Conservation (phyloP, 2,888 invertebrate species). For the Ecdyonurus torrentis region DNA sequence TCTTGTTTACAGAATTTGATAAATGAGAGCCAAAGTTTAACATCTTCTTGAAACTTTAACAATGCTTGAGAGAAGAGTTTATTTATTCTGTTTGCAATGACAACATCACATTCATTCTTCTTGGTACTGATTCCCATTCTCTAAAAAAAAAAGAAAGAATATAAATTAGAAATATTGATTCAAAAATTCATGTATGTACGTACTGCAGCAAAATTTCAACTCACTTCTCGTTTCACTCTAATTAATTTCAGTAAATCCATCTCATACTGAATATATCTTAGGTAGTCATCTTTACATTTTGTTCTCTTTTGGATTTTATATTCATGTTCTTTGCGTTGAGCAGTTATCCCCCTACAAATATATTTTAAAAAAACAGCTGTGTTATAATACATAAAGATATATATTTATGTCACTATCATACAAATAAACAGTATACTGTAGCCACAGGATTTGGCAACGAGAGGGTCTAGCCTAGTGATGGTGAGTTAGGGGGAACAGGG, state of each 20-base stretch:
- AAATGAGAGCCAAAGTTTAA: slow-evolving; percentile 57
- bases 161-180: neutral
- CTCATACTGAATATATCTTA: slow-evolving; percentile 53
- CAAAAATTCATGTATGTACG: neutral
- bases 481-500: too few species aligned
- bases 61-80: slow-evolving; percentile 54
- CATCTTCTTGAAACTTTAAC: slow-evolving; percentile 49
- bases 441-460: too few species aligned
- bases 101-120: slow-evolving; percentile 45
- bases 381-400: too few species aligned
- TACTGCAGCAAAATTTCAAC: slow-evolving; percentile 10
- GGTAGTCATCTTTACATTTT: slow-evolving; percentile 51
- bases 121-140: slow-evolving; percentile 35
- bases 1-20: slow-evolving; percentile 61
- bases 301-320: slow-evolving; percentile 49
- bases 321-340: slow-evolving; percentile 52
- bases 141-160: slow-evolving; percentile 8
- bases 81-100: slow-evolving; percentile 53
- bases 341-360: slow-evolving; percentile 43
- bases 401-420: too few species aligned
- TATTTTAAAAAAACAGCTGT: too few species aligned
- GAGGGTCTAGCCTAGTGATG: too few species aligned
- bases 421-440: too few species aligned
- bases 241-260: slow-evolving; percentile 47
- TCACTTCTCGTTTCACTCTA: slow-evolving; percentile 37